These are phyloP conservation scores for Caenorhabditis virilis DNA, from an alignment of 2,888 invertebrate species.

Conservation along the genomic window DNA sequence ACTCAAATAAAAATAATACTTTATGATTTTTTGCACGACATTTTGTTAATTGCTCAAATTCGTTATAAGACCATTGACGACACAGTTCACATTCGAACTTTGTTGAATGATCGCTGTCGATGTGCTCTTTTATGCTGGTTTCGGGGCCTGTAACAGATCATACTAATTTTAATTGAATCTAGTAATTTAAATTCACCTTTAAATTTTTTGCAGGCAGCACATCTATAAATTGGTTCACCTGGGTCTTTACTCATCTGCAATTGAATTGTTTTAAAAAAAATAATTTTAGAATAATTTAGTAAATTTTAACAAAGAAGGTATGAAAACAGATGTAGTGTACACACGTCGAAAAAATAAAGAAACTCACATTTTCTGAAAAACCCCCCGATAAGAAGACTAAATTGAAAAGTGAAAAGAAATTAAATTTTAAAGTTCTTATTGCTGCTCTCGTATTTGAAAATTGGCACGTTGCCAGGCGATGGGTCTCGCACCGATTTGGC, in stretches of 20 bases:
- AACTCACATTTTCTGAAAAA: too few species aligned
- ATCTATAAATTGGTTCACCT: too few species aligned
- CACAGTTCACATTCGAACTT: not conserved
- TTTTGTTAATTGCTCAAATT: not conserved
- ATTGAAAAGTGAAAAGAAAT: not conserved
- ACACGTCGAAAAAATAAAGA: too few species aligned
- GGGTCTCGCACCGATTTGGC: slow-evolving; percentile 21
- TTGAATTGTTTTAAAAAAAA: too few species aligned
- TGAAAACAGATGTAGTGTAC: too few species aligned
- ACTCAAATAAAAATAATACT: not conserved
- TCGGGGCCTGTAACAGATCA: too few species aligned
- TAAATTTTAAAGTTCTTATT: not conserved
- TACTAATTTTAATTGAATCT: too few species aligned
- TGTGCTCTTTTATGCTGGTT: not conserved
- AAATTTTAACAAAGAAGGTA: not conserved
- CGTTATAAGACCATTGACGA: not conserved
- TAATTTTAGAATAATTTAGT: too few species aligned
- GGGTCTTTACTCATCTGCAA: too few species aligned
- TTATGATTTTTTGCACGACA: not conserved
- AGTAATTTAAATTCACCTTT: too few species aligned
- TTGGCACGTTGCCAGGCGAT: slow-evolving; percentile 31
- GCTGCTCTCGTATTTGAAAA: slow-evolving; percentile 34
- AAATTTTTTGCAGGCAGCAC: too few species aligned
- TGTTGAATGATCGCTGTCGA: not conserved
- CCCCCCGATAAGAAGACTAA: not conserved